These are phyloP conservation scores for Phenganax stokvisi DNA, from an alignment of 92 coral and sea anemone species.

Conservation along the genomic window DNA sequence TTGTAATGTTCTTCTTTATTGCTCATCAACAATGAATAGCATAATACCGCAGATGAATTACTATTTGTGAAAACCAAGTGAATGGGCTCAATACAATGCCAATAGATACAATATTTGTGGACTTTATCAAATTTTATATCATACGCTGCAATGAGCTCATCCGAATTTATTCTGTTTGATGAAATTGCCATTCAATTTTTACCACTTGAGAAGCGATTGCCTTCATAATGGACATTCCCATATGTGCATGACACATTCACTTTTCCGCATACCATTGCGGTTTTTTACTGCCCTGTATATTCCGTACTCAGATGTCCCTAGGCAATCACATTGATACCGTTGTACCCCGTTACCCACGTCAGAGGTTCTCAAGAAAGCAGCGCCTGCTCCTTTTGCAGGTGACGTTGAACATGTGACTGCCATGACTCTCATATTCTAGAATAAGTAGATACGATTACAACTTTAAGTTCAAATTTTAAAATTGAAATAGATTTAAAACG, in stretches of 20 bases:
- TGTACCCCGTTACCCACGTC: background rate
- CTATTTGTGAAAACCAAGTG: too few relatives aligned
- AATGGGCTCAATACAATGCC: too few relatives aligned
- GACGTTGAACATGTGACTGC: slow-evolving; percentile 20
- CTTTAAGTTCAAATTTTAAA: background rate
- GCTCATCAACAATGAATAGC: too few relatives aligned
- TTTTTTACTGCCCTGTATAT: background rate
- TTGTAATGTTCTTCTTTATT: too few relatives aligned
- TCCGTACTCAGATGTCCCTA: slow-evolving; percentile 16
- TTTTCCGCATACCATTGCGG: background rate
- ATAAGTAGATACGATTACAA: background rate
- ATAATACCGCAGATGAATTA: too few relatives aligned
- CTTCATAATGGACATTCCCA: slow-evolving; percentile 35
- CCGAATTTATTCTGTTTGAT: background rate
- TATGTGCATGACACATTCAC: slow-evolving; percentile 25
- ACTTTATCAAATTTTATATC: too few relatives aligned
- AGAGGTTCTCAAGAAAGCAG: background rate
- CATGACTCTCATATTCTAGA: slow-evolving; percentile 16
- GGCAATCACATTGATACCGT: slow-evolving; percentile 18
- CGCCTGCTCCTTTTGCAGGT: background rate
- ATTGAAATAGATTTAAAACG: too few relatives aligned
- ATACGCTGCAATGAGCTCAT: too few relatives aligned
- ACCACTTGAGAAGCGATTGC: background rate
- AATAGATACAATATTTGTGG: too few relatives aligned
- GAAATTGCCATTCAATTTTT: background rate